These are phyloP conservation scores for Euthynnus affinis DNA, from an alignment of 2,797 vertebrate species.

Conservation along the genomic window DNA sequence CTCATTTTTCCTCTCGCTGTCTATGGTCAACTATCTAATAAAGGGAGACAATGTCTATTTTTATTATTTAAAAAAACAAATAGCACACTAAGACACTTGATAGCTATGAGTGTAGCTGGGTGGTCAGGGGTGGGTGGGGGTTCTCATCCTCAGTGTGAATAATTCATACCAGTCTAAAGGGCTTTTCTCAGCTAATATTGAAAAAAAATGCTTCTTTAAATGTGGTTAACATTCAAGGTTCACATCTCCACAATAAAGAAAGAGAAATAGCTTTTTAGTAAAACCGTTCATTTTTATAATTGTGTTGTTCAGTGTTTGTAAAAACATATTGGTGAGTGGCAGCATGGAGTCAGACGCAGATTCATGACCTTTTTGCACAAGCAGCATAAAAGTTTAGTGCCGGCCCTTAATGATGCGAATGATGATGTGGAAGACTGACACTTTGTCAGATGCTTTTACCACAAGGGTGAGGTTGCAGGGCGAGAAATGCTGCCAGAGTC, in stretches of 20 bases:
- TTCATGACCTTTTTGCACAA: slow-evolving; percentile 72
- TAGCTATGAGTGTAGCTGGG: neutral
- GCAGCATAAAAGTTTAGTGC: slow-evolving; percentile 75
- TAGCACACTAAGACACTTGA: neutral
- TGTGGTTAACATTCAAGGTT: neutral
- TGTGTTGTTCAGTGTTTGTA: neutral
- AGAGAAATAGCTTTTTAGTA: slow-evolving; percentile 10
- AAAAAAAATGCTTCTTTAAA: neutral
- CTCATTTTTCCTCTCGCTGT: neutral
- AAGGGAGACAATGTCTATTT: neutral
- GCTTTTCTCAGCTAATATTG: neutral
- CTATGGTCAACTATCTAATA: neutral
- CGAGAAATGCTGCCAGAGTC: slow-evolving; percentile 71
- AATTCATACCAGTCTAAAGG: neutral
- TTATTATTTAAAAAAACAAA: neutral
- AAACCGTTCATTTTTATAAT: slow-evolving; percentile 6
- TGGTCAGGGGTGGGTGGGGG: neutral
- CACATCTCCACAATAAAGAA: slow-evolving; percentile 5
- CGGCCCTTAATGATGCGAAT: slow-evolving; percentile 75
- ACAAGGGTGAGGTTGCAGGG: slow-evolving; percentile 63
- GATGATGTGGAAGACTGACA: slow-evolving; percentile 85
- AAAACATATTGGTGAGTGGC: slow-evolving; percentile 48
- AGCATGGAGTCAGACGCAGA: slow-evolving; percentile 43
- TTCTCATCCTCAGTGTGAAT: neutral
- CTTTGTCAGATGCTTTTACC: slow-evolving; percentile 83